A percentile compares a stretch with the other conserved stretches of the same genome.
phyloP scores from a whole-genome alignment of 2,888 invertebrate genomes.

The Torymus aiolomorphi region DNA sequence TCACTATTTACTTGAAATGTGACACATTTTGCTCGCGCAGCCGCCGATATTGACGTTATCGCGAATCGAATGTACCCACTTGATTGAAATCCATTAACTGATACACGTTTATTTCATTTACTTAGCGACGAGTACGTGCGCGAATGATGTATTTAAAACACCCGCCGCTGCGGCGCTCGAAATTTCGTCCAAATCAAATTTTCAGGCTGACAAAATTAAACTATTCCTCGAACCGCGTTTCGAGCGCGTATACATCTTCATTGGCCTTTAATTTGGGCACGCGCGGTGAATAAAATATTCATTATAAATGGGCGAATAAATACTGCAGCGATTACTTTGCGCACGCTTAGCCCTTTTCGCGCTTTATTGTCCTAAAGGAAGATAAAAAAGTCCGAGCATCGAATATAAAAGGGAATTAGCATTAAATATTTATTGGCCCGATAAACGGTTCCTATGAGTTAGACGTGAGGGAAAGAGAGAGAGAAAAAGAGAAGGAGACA shows the following conservation, averaged over 20 bases:
- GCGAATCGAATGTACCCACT: constrained; percentile 11
- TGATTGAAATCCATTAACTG: constrained; percentile 50
- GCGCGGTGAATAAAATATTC: too few relatives aligned
- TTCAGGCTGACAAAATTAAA: too few relatives aligned
- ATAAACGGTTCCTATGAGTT: constrained; percentile 31
- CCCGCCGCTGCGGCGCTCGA: neutral
- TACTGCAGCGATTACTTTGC: too few relatives aligned
- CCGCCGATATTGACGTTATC: constrained; percentile 42
- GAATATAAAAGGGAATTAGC: constrained; percentile 23
- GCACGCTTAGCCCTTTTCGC: too few relatives aligned
- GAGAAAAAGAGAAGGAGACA: too few relatives aligned
- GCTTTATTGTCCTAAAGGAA: too few relatives aligned
- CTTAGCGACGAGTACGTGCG: neutral
- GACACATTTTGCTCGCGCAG: constrained; percentile 2
- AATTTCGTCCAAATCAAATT: neutral
- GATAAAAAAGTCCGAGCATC: neutral
- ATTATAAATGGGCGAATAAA: too few relatives aligned
- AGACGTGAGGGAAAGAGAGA: constrained; percentile 56
- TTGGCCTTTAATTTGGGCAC: too few relatives aligned
- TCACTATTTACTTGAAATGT: constrained; percentile 41
- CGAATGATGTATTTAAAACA: too few relatives aligned
- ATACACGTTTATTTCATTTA: constrained; percentile 51
- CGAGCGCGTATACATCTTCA: too few relatives aligned
- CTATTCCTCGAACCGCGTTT: too few relatives aligned
- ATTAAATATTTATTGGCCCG: constrained; percentile 24